Percentiles rank a stretch among this genome's conserved stretches.
Evolutionary conservation across 2,113 vertebrate species (phyloP).

Genomic region (Jacana jacana): DNA sequence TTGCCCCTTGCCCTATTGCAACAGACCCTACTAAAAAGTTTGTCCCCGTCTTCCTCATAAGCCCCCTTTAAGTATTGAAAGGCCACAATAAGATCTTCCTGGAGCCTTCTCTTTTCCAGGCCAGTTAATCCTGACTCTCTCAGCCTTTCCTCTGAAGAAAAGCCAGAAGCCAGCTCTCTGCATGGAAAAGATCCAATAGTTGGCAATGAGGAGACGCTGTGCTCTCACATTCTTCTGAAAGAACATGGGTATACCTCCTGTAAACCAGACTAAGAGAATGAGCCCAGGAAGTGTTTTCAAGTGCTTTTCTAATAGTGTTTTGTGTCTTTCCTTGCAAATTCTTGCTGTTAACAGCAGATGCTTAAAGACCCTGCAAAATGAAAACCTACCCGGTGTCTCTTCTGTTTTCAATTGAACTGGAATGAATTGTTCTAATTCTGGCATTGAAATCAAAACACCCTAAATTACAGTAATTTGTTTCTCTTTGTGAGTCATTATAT

Average conservation of each 20-base stretch:
- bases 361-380: constrained; percentile 7
- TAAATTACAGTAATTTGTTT: constrained; percentile 65
- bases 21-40: background rate
- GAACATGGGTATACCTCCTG: background rate
- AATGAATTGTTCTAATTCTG: constrained; percentile 65
- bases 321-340: background rate
- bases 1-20: background rate
- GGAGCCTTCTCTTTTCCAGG: background rate
- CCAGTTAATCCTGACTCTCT: background rate
- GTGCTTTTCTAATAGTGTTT: background rate
- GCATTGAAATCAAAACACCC: constrained; percentile 48
- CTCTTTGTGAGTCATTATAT: constrained; percentile 44
- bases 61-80: background rate
- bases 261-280: background rate
- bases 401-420: constrained; percentile 61
- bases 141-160: background rate
- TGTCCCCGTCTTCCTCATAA: background rate
- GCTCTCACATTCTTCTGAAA: background rate
- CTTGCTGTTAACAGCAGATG: background rate
- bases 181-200: background rate
- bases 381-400: background rate
- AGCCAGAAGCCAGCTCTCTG: background rate
- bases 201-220: background rate
- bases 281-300: background rate
- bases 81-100: background rate